These are phyloP conservation scores for Drosophila yooni DNA, from an alignment of 2,888 invertebrate genomes.

Conservation along the genomic window DNA sequence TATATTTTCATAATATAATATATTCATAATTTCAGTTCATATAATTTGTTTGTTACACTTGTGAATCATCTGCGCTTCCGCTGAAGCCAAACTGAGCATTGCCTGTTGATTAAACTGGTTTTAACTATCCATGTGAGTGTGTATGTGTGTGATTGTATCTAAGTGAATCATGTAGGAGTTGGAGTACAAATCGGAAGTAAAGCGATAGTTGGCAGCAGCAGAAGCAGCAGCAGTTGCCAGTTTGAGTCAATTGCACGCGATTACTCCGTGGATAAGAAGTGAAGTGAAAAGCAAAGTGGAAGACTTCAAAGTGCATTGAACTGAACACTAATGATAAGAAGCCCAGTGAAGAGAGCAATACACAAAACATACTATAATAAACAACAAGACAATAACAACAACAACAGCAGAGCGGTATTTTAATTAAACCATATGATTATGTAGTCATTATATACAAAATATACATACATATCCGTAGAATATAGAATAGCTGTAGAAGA, in stretches of 20 bases:
- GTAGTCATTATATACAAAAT: slow-evolving; percentile 5
- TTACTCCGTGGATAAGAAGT: slow-evolving; percentile 43
- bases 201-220: slow-evolving; percentile 42
- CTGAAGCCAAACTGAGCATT: slow-evolving; percentile 35
- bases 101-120: slow-evolving; percentile 60
- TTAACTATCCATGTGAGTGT: slow-evolving; percentile 14
- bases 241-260: slow-evolving; percentile 29
- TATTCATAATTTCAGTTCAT: too few relatives aligned
- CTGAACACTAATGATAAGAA: slow-evolving; percentile 47
- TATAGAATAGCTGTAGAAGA: slow-evolving; percentile 3
- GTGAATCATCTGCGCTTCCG: slow-evolving; percentile 66
- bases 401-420: not conserved
- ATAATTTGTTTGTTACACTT: slow-evolving; percentile 46
- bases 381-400: slow-evolving; percentile 12
- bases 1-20: slow-evolving; percentile 2
- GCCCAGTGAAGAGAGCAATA: slow-evolving; percentile 17
- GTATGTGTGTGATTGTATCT: slow-evolving; percentile 2
- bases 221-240: not conserved
- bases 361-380: slow-evolving; percentile 11
- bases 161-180: slow-evolving; percentile 62
- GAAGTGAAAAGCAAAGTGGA: slow-evolving; percentile 31
- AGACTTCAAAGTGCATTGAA: slow-evolving; percentile 57
- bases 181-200: slow-evolving; percentile 63
- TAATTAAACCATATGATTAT: slow-evolving; percentile 19
- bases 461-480: not conserved